Base-by-base conservation (phyloP, 2,888 invertebrate genomes). In the Matsumyia berberina region DNA sequence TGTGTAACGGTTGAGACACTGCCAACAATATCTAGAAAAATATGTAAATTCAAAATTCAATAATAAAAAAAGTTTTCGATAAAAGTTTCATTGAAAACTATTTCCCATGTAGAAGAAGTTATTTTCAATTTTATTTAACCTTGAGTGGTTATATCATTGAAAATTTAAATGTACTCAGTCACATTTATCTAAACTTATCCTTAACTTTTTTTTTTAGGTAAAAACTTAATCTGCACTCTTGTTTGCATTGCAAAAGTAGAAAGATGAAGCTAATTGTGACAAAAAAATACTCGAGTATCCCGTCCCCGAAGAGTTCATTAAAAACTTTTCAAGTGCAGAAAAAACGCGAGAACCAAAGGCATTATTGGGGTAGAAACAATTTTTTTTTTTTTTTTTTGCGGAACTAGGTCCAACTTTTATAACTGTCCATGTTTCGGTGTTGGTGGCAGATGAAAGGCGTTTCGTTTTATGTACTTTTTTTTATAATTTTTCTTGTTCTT, bases 21-120 rank as follows among this genome's bases (percentile, higher is more conserved):
- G 12, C 49, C 70, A 70, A 58, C 49, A 58, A 60, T 58, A 15
- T 49, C 58, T 39, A 37, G 49, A 11, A 24, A 37, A 58, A 46
- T n/a, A n/a, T n/a, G 46, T 58, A 57, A 70, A 49, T 70, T 58
- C 46, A 2, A 58, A 58, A 49, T 70, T 70, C 35, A 70, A 70
- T 70, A 70, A 70, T 29, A 58, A 4, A 24, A n/a, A 58, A 70
- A 70, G 49, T 70, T 70, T 37, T 44, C 35, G 24, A 35, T 11
- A 31, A 58, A 70, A 12, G 35, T 64, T 70, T 70, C 24, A 4
- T 8, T 5, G 1, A 15, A 44, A 44, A 44, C 8, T 6, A 17
- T 9, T 17, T 17, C 9, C 44, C 5, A 17, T 17, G 8, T 3
- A 44, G 2, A n/a, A n/a, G n/a, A n/a, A n/a, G n/a, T n/a, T n/a